phyloP scores from a whole-genome alignment of 2,888 invertebrate genomes.

The Linnaemya tessellans region DNA sequence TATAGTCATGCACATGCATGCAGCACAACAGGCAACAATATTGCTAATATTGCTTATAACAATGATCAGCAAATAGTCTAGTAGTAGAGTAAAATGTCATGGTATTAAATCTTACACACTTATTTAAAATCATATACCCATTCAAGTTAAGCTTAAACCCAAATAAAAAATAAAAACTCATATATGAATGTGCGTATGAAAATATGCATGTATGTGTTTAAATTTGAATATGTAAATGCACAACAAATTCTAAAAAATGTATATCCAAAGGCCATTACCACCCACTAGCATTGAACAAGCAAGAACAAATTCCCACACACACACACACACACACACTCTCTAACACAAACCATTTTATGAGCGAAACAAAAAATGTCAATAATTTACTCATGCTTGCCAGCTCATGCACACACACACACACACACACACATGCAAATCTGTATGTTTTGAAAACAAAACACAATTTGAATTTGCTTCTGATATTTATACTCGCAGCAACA shows the following conservation, averaged over 20 bases:
- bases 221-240: neutral
- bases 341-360: neutral
- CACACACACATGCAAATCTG: neutral
- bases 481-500: neutral
- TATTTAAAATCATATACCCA: too few relatives aligned
- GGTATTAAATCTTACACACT: too few relatives aligned
- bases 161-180: too few relatives aligned
- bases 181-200: neutral
- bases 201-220: neutral
- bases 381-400: neutral
- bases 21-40: neutral
- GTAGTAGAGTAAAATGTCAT: too few relatives aligned
- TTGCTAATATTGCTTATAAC: neutral
- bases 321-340: neutral
- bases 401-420: neutral
- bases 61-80: neutral
- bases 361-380: slow-evolving; percentile 13
- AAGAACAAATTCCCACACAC: neutral
- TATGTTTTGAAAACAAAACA: neutral
- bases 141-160: too few relatives aligned
- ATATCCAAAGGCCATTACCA: neutral
- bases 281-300: neutral
- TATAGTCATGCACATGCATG: too few relatives aligned
- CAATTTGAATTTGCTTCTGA: neutral
- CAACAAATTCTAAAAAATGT: neutral